phyloP scores from a whole-genome alignment of 2,113 vertebrate genomes.

The Regulus satrapa region DNA sequence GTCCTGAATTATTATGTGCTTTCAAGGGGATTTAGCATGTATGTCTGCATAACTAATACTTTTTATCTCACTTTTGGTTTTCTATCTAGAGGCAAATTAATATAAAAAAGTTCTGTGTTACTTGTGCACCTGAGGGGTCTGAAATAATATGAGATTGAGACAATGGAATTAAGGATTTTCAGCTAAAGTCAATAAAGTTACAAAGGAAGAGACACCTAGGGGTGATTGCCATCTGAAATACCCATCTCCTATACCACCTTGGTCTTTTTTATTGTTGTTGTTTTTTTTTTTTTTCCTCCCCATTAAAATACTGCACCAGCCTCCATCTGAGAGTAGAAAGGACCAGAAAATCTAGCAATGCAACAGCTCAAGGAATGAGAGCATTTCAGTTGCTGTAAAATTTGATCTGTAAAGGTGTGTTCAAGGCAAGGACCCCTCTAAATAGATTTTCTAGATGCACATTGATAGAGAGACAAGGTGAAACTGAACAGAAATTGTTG shows the following conservation, averaged over 20 bases:
- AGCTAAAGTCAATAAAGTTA: neutral
- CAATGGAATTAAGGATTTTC: neutral
- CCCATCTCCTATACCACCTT: neutral
- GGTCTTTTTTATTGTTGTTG: too few species aligned
- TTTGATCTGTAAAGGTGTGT: neutral
- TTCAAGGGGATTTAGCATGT: neutral
- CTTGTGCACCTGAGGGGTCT: neutral
- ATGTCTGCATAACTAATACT: neutral
- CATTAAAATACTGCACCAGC: neutral
- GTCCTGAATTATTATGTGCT: neutral
- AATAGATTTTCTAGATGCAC: neutral
- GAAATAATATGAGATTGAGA: neutral
- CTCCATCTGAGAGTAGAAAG: neutral
- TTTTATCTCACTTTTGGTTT: neutral
- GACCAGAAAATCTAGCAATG: neutral
- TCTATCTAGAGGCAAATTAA: neutral
- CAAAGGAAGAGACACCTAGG: neutral
- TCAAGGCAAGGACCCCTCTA: neutral
- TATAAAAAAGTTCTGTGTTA: accelerated
- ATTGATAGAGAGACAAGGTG: neutral
- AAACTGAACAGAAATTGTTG: neutral
- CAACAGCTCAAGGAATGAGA: neutral
- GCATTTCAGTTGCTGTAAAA: neutral
- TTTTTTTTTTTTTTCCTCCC: neutral
- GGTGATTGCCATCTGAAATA: neutral